phyloP scores from a whole-genome alignment of 2,888 invertebrate genomes.

The Trimorus sp. region DNA sequence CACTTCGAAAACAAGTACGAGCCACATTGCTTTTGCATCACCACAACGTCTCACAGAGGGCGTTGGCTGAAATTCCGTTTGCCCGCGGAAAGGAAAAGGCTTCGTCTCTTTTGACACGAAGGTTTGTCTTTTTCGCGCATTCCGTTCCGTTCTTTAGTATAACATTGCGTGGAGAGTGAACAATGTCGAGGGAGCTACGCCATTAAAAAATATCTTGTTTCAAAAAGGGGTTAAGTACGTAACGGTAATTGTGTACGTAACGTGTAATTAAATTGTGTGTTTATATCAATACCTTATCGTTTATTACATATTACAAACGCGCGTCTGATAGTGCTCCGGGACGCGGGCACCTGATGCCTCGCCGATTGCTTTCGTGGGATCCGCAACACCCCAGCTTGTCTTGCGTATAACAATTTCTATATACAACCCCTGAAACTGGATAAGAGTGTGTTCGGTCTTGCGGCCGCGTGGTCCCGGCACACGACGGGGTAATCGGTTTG shows the following conservation, averaged over 20 bases:
- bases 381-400: slow-evolving; percentile 12
- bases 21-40: no score
- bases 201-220: slow-evolving; percentile 48
- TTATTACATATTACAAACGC: slow-evolving; percentile 53
- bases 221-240: slow-evolving; percentile 54
- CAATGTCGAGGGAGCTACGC: slow-evolving; percentile 31
- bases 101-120: no score
- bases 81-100: no score
- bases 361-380: slow-evolving; percentile 8
- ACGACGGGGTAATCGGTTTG: no score
- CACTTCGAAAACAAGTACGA: no score
- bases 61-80: no score
- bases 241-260: slow-evolving; percentile 45
- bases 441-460: slow-evolving; percentile 11
- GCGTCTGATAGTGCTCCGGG: slow-evolving; percentile 35
- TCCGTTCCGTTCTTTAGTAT: slow-evolving; percentile 29
- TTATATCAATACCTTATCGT: slow-evolving; percentile 53
- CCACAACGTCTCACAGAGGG: no score
- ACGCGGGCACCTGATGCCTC: slow-evolving; percentile 17
- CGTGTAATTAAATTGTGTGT: slow-evolving; percentile 45
- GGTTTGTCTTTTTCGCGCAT: no score
- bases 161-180: slow-evolving; percentile 34
- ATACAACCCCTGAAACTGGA: slow-evolving; percentile 25
- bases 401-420: slow-evolving; percentile 41
- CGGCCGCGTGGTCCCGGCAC: no score